phyloP scores from a whole-genome alignment of 2,113 vertebrate genomes.

The Eptesicus fuscus region DNA sequence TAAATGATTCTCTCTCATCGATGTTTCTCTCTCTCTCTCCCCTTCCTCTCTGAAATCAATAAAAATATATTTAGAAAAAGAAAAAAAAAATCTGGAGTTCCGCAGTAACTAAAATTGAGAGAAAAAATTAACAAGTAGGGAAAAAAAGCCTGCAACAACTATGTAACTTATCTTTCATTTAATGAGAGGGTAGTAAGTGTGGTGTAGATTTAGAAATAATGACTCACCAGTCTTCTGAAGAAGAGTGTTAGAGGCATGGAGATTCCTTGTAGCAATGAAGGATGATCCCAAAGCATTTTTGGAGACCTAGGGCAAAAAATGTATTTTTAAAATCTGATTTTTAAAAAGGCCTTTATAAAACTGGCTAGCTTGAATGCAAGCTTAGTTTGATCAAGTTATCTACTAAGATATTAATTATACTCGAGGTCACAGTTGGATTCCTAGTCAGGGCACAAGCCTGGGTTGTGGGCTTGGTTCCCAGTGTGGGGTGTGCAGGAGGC shows the following conservation, averaged over 20 bases:
- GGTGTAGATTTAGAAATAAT: background rate
- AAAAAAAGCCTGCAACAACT: background rate
- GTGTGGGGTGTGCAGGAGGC: too few relatives aligned
- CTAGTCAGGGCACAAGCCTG: too few relatives aligned
- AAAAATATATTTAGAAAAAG: background rate
- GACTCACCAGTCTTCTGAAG: slow-evolving; percentile 94
- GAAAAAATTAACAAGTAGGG: background rate
- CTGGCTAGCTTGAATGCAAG: background rate
- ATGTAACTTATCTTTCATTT: background rate
- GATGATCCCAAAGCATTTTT: slow-evolving; percentile 89
- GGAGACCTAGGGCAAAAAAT: slow-evolving; percentile 83
- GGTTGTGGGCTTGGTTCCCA: too few relatives aligned
- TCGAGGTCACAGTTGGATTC: too few relatives aligned
- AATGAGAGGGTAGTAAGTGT: background rate
- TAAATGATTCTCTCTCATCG: too few relatives aligned
- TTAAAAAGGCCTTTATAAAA: background rate
- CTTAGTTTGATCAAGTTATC: background rate
- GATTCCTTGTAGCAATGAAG: slow-evolving; percentile 91
- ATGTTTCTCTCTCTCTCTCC: too few relatives aligned
- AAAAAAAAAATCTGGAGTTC: background rate
- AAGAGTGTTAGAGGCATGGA: slow-evolving; percentile 87
- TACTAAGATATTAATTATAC: background rate
- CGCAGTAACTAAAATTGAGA: background rate
- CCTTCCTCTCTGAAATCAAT: too few relatives aligned
- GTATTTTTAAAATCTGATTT: background rate